Percentiles rank a stretch among this genome's conserved stretches.
phyloP scores from a whole-genome alignment of 1,140 invertebrate genomes.

The Brachionus sp. region DNA sequence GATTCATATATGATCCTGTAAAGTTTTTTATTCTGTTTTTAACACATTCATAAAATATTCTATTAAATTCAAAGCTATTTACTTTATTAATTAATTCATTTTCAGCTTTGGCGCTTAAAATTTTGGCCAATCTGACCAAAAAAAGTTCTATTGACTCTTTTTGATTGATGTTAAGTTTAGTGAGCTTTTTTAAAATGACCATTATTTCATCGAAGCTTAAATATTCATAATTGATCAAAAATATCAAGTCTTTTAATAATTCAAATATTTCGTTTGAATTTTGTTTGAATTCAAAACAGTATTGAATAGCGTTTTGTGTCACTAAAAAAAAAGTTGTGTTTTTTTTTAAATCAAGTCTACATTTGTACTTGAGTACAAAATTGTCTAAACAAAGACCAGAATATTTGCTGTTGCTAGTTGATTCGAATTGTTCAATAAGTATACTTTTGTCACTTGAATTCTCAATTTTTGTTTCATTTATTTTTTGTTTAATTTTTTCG shows the following conservation, averaged over 20 bases:
- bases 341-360: not conserved
- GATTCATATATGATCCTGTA: not conserved
- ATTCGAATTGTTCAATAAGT: not conserved
- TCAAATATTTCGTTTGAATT: not conserved
- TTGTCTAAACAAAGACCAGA: not conserved
- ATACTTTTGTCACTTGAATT: not conserved
- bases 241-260: not conserved
- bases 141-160: not conserved
- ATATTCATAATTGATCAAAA: not conserved
- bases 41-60: not conserved
- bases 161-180: not conserved
- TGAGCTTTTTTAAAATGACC: not conserved
- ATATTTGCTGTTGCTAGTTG: not conserved
- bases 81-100: not conserved
- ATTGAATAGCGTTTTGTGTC: not conserved
- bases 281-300: not conserved
- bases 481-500: not conserved
- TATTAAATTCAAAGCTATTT: not conserved
- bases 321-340: not conserved
- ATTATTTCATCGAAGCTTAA: not conserved
- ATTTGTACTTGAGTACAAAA: not conserved
- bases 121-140: conserved; percentile 1
- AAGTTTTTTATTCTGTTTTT: not conserved
- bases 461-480: not conserved
- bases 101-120: not conserved